Percentiles rank a stretch among this genome's conserved stretches.
phyloP scores from a whole-genome alignment of 2,888 invertebrate genomes.

The Eupithecia centaureata region DNA sequence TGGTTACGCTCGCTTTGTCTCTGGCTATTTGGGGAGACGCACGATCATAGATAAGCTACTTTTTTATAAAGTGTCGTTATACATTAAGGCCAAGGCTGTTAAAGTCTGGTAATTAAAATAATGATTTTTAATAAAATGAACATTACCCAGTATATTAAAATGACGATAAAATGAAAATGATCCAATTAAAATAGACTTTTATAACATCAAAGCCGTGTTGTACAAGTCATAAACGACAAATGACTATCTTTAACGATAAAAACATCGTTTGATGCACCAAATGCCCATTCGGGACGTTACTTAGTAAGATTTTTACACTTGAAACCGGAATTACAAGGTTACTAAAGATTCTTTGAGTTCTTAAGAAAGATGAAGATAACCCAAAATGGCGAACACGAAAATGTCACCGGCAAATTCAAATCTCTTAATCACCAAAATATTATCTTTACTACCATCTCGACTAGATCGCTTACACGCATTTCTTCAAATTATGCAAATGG shows the following conservation, averaged over 20 bases:
- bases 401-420: constrained; percentile 75
- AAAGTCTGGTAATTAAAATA: constrained; percentile 46
- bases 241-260: constrained; percentile 63
- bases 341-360: constrained; percentile 51
- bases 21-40: constrained; percentile 29
- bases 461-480: constrained; percentile 70
- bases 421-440: constrained; percentile 68
- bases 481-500: constrained; percentile 80
- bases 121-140: constrained; percentile 57
- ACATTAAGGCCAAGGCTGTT: constrained; percentile 41
- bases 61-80: constrained; percentile 29
- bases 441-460: constrained; percentile 76
- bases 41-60: constrained; percentile 4
- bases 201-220: constrained; percentile 63
- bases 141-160: constrained; percentile 67
- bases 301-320: constrained; percentile 47
- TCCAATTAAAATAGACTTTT: constrained; percentile 74
- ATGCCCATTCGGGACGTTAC: constrained; percentile 48
- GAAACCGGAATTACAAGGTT: constrained; percentile 59
- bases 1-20: constrained; percentile 53
- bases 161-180: constrained; percentile 66
- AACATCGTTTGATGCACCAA: constrained; percentile 63
- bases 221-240: constrained; percentile 71
- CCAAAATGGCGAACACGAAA: constrained; percentile 65
- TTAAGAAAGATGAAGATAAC: constrained; percentile 60